A percentile compares a stretch with the other conserved stretches of the same genome.
Evolutionary conservation across 2,113 vertebrate species (phyloP).

Genomic region (Nycticorax nycticorax): DNA sequence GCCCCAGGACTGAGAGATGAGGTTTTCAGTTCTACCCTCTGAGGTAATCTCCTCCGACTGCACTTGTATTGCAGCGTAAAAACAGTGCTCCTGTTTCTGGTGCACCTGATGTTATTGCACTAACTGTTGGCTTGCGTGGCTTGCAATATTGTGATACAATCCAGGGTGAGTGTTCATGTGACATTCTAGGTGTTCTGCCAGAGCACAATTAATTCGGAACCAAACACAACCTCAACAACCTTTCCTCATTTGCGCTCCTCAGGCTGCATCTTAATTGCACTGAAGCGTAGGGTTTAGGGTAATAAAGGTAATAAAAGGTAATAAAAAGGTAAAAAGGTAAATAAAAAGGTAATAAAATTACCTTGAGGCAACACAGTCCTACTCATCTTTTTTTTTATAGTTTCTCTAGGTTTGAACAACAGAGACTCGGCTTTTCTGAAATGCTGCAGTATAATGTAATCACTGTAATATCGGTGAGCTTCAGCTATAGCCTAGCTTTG

Average conservation of each 20-base stretch:
- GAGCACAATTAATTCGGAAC: neutral
- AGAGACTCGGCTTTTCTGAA: neutral
- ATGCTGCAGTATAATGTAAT: neutral
- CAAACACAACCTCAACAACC: neutral
- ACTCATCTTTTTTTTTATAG: neutral
- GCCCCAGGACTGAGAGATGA: neutral
- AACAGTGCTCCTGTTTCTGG: fast-evolving
- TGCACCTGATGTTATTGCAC: neutral
- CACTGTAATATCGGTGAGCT: neutral
- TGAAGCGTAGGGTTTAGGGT: neutral
- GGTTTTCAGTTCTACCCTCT: fast-evolving
- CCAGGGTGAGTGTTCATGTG: neutral
- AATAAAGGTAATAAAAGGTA: too few species aligned
- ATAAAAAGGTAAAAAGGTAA: too few species aligned
- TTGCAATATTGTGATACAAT: neutral
- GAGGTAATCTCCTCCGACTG: fast-evolving
- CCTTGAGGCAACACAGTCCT: neutral
- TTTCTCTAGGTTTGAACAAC: neutral
- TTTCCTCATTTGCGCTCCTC: neutral
- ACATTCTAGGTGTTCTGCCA: neutral
- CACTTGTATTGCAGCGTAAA: fast-evolving
- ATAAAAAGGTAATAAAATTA: neutral
- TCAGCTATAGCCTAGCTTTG: neutral
- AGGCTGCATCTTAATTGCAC: neutral
- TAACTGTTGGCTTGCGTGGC: neutral